phyloP scores from a whole-genome alignment of 2,888 invertebrate species.

The Gymnoscelis rufifasciata region DNA sequence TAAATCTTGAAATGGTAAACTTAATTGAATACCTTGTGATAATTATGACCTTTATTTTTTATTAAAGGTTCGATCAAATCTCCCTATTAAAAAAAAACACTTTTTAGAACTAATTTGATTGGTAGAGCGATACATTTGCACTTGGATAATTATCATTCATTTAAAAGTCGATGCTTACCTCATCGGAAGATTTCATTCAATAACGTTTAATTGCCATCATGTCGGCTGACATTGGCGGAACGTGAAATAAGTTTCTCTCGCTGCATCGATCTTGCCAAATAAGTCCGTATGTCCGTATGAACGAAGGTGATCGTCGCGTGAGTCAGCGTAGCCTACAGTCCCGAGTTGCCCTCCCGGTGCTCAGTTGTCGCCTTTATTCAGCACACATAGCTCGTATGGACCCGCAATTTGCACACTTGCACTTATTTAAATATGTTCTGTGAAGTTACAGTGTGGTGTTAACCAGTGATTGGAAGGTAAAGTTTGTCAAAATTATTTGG shows the following conservation, averaged over 20 bases:
- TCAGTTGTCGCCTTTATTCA: constrained; percentile 54
- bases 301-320: constrained; percentile 70
- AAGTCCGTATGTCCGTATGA: constrained; percentile 72
- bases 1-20: too few relatives aligned
- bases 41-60: too few relatives aligned
- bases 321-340: constrained; percentile 54
- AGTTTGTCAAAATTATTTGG: constrained; percentile 1
- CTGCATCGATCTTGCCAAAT: constrained; percentile 71
- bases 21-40: too few relatives aligned
- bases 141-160: constrained; percentile 13
- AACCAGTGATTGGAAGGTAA: constrained; percentile 33
- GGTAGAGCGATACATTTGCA: constrained; percentile 1
- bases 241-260: constrained; percentile 49
- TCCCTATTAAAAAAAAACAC: too few relatives aligned
- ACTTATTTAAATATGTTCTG: constrained; percentile 42
- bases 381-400: constrained; percentile 42
- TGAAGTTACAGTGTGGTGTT: constrained; percentile 39
- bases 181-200: constrained; percentile 17
- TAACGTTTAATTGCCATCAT: constrained; percentile 32
- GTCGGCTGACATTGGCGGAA: constrained; percentile 52
- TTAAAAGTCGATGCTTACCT: constrained; percentile 8
- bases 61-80: too few relatives aligned
- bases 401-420: constrained; percentile 41
- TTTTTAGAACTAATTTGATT: not conserved
- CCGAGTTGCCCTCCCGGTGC: constrained; percentile 31